Conservation (phyloP, 2,888 invertebrate species). For the Ochropleura plecta region DNA sequence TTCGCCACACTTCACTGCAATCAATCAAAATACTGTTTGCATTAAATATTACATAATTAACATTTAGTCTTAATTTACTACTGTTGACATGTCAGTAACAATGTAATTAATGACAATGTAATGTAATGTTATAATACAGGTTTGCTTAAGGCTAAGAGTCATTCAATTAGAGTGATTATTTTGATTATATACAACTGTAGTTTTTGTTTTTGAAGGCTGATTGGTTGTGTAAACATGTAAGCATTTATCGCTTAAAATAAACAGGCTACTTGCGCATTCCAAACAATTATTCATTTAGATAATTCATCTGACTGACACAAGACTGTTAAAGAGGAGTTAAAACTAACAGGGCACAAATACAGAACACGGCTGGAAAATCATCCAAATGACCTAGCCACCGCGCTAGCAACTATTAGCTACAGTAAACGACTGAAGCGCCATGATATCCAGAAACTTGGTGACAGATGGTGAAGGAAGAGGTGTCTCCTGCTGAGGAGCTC, state of each 20-base stretch:
- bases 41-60: slow-evolving; percentile 29
- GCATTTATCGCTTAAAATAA: not conserved
- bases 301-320: no score
- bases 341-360: no score
- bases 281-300: not conserved
- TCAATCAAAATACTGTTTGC: slow-evolving; percentile 29
- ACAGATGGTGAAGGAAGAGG: no score
- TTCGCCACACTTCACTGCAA: slow-evolving; percentile 31
- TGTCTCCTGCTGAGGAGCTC: no score
- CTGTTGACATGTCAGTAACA: slow-evolving; percentile 70
- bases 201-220: slow-evolving; percentile 19
- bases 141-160: slow-evolving; percentile 75
- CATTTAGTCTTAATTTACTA: slow-evolving; percentile 81
- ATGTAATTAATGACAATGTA: slow-evolving; percentile 48
- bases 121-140: slow-evolving; percentile 71
- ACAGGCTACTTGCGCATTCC: not conserved
- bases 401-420: no score
- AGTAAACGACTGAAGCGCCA: no score
- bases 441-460: no score
- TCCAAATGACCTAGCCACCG: no score
- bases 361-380: no score
- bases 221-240: not conserved
- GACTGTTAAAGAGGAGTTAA: no score
- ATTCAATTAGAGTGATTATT: slow-evolving; percentile 51
- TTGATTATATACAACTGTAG: not conserved